Evolutionary conservation across 2,797 vertebrate species (phyloP).

Genomic region (Steatocranus sp.): DNA sequence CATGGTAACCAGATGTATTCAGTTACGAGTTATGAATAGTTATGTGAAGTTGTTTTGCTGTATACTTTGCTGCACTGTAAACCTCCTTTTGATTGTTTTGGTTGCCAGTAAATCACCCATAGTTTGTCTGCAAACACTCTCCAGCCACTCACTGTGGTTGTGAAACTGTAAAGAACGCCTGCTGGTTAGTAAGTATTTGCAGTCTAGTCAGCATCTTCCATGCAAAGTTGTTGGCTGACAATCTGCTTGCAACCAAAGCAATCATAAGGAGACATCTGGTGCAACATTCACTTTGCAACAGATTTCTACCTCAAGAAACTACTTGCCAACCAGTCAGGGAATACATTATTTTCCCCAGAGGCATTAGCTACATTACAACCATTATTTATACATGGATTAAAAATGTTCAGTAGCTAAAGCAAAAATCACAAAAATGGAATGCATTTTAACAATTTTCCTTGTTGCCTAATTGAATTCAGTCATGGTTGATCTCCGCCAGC

Average conservation of each 20-base stretch:
- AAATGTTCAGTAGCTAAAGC: background rate
- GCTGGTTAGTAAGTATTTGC: background rate
- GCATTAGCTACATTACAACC: background rate
- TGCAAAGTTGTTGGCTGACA: background rate
- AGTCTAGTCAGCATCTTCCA: background rate
- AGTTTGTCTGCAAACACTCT: background rate
- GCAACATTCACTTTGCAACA: background rate
- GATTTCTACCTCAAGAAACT: background rate
- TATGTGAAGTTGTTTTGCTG: background rate
- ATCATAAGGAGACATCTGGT: background rate
- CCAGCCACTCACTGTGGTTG: background rate
- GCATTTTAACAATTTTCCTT: background rate
- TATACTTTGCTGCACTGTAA: background rate
- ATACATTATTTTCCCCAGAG: background rate
- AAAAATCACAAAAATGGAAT: background rate
- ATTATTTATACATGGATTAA: background rate
- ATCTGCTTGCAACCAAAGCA: background rate
- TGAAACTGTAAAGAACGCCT: background rate
- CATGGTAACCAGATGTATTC: background rate
- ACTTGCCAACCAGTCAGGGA: background rate
- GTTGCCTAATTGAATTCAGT: background rate
- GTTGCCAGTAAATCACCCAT: background rate
- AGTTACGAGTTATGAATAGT: background rate
- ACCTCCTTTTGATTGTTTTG: background rate
- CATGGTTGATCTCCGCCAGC: background rate